phyloP scores from a whole-genome alignment of 2,797 vertebrate species.

The Anomalospiza imberbis region DNA sequence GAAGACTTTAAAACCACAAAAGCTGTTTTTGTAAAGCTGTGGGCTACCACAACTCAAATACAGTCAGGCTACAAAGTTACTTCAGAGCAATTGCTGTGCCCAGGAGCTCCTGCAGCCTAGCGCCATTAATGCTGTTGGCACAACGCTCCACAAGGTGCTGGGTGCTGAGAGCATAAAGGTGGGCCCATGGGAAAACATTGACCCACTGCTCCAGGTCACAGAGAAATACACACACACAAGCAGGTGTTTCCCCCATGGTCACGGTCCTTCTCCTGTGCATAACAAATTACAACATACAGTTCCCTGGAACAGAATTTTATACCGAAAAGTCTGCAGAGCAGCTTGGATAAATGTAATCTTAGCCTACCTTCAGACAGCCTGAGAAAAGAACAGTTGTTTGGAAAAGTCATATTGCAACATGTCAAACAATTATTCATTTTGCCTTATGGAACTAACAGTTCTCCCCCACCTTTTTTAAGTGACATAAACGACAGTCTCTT shows the following conservation, averaged over 20 bases:
- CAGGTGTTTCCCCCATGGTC: accelerated
- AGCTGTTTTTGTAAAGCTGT: not conserved
- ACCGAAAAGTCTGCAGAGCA: not conserved
- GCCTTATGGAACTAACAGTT: not conserved
- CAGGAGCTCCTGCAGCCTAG: not conserved
- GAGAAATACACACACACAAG: accelerated
- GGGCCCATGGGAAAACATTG: accelerated
- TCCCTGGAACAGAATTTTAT: not conserved
- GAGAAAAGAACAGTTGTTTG: not conserved
- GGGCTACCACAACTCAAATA: not conserved
- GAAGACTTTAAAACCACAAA: not conserved
- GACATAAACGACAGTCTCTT: not conserved
- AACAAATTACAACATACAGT: not conserved
- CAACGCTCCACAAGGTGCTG: not conserved
- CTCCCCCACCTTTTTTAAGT: not conserved
- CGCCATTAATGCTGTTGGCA: not conserved
- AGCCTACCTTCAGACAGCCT: not conserved
- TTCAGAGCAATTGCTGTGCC: not conserved
- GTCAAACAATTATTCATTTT: not conserved
- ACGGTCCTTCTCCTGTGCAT: accelerated
- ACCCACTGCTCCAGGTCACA: not conserved
- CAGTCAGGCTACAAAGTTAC: not conserved
- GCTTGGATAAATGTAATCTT: not conserved
- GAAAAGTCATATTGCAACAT: not conserved
- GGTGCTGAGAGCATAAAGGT: accelerated